Evolutionary conservation across 2,888 invertebrate genomes (phyloP).

Genomic region (Luperina nickerlii): DNA sequence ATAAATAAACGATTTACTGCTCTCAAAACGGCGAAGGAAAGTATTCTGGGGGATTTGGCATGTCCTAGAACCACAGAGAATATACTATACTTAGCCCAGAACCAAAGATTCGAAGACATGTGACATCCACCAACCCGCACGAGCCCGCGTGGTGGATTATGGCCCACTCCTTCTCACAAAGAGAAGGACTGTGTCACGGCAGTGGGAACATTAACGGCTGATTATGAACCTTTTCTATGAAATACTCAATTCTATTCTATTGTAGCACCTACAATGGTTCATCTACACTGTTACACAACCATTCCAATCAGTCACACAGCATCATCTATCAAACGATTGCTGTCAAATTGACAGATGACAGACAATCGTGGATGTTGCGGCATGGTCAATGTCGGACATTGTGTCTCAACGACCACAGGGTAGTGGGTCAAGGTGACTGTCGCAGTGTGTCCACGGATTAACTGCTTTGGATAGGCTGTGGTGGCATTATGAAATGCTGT

Average conservation of each 20-base stretch:
- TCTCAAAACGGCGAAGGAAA: no score
- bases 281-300: slow-evolving; percentile 5
- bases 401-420: slow-evolving; percentile 32
- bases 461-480: not conserved
- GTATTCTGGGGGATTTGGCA: no score
- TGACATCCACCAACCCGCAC: not conserved
- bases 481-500: not conserved
- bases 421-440: slow-evolving; percentile 44
- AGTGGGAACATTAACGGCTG: not conserved
- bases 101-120: not conserved
- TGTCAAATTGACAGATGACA: slow-evolving; percentile 28
- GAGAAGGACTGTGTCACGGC: not conserved
- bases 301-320: slow-evolving; percentile 21
- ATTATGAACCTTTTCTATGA: not conserved
- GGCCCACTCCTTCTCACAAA: not conserved
- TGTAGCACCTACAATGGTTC: not conserved
- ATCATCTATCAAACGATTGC: slow-evolving; percentile 37
- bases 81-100: no score
- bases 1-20: no score
- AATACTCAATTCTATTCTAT: not conserved
- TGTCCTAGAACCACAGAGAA: no score
- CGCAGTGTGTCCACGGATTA: slow-evolving; percentile 7
- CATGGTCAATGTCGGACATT: slow-evolving; percentile 54
- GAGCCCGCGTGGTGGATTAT: not conserved
- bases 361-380: slow-evolving; percentile 39